Percentiles rank a stretch among this genome's conserved stretches.
phyloP scores from a whole-genome alignment of 2,888 invertebrate genomes.

The Stenotaenia linearis region DNA sequence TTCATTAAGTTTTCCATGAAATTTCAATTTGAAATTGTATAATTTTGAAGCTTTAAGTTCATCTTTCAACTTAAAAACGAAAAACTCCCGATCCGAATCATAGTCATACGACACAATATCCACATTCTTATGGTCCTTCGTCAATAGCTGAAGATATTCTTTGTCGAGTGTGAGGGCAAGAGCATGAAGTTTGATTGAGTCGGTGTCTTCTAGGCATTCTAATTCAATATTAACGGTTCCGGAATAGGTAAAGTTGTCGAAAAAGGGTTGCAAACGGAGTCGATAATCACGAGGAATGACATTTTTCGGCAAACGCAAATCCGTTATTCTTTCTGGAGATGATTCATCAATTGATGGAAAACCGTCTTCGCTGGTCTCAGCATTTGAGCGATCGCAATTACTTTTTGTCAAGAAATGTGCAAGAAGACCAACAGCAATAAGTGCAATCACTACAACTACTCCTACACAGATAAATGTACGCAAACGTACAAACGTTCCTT shows the following conservation, averaged over 20 bases:
- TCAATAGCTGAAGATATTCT: not conserved
- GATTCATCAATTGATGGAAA: not conserved
- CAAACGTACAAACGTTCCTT: not conserved
- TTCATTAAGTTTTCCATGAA: not conserved
- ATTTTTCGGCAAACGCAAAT: conserved; percentile 58
- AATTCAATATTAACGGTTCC: conserved; percentile 56
- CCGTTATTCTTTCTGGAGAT: not conserved
- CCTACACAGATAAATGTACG: not conserved
- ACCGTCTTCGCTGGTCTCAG: not conserved
- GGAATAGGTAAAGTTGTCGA: conserved; percentile 65
- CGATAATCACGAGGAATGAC: conserved; percentile 65
- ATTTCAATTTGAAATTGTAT: not conserved
- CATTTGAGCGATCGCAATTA: not conserved
- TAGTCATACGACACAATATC: not conserved
- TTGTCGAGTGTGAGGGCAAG: not conserved
- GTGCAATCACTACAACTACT: not conserved
- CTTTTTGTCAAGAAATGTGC: not conserved
- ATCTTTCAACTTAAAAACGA: not conserved
- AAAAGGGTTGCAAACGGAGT: conserved; percentile 64
- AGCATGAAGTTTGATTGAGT: conserved; percentile 46
- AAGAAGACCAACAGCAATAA: not conserved
- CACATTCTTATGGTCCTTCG: not conserved
- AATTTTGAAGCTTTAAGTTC: not conserved
- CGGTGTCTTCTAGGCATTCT: conserved; percentile 57
- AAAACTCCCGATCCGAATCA: not conserved